phyloP scores from a whole-genome alignment of 2,888 invertebrate genomes.

The Orthonevra nobilis region DNA sequence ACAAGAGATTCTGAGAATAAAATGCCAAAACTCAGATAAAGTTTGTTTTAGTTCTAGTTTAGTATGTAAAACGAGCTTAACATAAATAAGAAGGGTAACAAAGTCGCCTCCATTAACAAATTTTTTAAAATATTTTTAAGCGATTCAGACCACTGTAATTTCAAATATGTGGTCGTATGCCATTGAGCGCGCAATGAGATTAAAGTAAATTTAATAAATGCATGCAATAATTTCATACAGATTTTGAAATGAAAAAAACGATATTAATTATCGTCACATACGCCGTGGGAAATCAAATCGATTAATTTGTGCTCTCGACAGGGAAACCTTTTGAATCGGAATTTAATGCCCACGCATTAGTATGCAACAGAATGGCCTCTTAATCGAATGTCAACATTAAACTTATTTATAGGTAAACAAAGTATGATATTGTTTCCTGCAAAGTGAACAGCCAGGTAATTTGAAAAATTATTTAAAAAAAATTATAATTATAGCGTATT shows the following conservation, averaged over 20 bases:
- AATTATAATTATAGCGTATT: not conserved
- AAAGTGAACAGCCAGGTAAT: too few species aligned
- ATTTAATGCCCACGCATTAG: constrained; percentile 13
- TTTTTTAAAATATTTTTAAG: too few species aligned
- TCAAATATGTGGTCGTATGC: too few species aligned
- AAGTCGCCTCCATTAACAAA: too few species aligned
- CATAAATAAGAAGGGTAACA: too few species aligned
- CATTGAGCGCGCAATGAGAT: not conserved
- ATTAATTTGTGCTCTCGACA: constrained; percentile 3
- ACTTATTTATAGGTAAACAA: constrained; percentile 8
- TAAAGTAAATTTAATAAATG: not conserved
- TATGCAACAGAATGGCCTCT: constrained; percentile 6
- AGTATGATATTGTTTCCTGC: not conserved
- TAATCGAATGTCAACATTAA: constrained; percentile 43
- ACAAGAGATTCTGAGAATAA: too few species aligned
- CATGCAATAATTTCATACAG: constrained; percentile 22
- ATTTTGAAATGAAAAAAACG: not conserved
- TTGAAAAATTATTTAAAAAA: too few species aligned
- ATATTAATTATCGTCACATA: constrained; percentile 4
- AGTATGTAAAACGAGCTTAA: too few species aligned
- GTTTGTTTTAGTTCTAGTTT: too few species aligned
- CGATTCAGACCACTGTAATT: too few species aligned
- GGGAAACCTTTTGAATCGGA: constrained; percentile 9
- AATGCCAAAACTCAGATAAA: too few species aligned
- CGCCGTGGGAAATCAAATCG: constrained; percentile 36